phyloP scores from a whole-genome alignment of 2,888 invertebrate species.

The Pristionchus maxplancki region DNA sequence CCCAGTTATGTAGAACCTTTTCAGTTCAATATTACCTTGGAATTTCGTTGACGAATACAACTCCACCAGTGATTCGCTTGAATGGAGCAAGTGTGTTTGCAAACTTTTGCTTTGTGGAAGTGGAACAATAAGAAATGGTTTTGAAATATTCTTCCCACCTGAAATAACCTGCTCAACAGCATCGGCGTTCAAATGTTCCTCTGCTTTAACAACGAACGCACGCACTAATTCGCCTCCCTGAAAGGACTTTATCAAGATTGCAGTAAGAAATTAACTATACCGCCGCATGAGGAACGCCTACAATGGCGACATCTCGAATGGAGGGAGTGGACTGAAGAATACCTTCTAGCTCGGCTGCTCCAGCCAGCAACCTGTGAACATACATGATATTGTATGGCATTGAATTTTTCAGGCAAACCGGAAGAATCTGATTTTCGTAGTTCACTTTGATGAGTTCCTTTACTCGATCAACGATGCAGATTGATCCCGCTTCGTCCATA shows the following conservation, averaged over 20 bases:
- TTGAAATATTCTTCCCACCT: background rate
- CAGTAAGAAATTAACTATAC: background rate
- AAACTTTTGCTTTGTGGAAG: background rate
- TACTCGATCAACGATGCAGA: background rate
- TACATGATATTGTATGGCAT: no score
- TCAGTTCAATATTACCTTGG: background rate
- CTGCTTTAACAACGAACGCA: background rate
- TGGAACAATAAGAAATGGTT: background rate
- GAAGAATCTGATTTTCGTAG: background rate
- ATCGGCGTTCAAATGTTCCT: background rate
- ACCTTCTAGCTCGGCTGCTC: background rate
- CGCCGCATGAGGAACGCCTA: background rate
- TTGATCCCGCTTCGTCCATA: background rate
- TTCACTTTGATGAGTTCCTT: constrained; percentile 24
- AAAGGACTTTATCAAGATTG: background rate
- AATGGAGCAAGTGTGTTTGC: background rate
- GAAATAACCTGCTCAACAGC: background rate
- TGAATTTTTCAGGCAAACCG: background rate
- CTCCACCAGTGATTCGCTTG: background rate
- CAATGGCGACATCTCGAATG: background rate
- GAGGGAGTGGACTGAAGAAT: background rate
- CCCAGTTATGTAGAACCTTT: no score
- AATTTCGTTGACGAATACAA: background rate
- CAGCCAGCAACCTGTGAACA: background rate
- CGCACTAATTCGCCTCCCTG: background rate